Evolutionary conservation across 1,140 invertebrate species (phyloP), one percentile per base, ranked within the genome.

Genomic region (Drosophila subobscura): DNA sequence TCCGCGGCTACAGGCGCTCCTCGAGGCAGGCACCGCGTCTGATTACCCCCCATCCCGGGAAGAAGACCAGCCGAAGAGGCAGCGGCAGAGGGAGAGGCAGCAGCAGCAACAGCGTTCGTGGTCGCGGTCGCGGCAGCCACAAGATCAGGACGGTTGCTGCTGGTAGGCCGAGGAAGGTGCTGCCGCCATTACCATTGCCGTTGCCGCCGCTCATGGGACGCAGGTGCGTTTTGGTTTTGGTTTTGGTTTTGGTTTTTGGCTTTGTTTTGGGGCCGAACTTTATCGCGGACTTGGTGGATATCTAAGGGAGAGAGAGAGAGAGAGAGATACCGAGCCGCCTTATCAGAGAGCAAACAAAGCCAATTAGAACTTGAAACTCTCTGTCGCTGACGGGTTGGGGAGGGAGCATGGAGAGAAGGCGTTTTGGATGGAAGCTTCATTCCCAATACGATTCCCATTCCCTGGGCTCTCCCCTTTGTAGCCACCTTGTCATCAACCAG

Each of bases 281-380:
- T 40, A 55, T 57, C 54, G 14, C 25, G 22, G 54, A 45, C 54
- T 29, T 46, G 25, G 8, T 40, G 22, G 33, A 37, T 37, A 12
- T 37, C 33, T 37, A 16, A 33, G 6, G 12, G 20, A 10, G 10
- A 7, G 6, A 25, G 40, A 16, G 41, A n/a, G 20, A 3, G 6
- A 12, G n/a, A 3, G 53, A 27, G 10, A 22, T 4, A n/a, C 20
- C 6, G 40, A 54, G 37, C 14, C 27, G 46, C 37, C 52, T 75
- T 85, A 86, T 85, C 81, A 77, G 60, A 67, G 70, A 74, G 50
- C 77, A 72, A 86, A 85, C 81, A 85, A 79, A 72, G 44, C 33
- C 61, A 77, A 63, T 77, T 77, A 77, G 56, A 85, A 85, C 67
- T 80, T 74, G 72, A 77, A 77, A 71, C 68, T 77, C 33, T 37